Base-by-base conservation (phyloP, 2,888 invertebrate species). In the Dinocampus coccinellae region DNA sequence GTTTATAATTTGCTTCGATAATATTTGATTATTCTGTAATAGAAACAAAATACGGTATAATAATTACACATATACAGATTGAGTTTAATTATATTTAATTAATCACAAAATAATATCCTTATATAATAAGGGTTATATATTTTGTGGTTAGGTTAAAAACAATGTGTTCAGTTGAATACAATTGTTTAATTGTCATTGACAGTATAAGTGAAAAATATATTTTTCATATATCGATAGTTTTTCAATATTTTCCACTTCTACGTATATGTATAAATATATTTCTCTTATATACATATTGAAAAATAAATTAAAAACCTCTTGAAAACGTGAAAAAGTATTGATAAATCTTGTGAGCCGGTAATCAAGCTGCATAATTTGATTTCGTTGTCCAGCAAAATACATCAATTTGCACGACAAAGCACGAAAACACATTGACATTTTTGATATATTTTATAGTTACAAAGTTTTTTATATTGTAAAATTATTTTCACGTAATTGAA, bases 361-460 rank as follows among this genome's bases (percentile, higher is more conserved):
- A 80, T 89, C 85, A 77, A 90, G 84, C 78, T 89, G 90, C 82
- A 88, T 89, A 72, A 89, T 85, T 84, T 89, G 90, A 83, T 85
- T 90, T 86, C 90, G 89, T 29, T 90, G 89, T 68, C 89, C 88
- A 82, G 90, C 89, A 73, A 90, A 89, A 52, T 90, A 89, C 76
- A 89, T 85, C 78, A 91, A 86, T 88, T 90, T 90, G 79, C 88
- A 89, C n/a, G 91, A 89, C 75, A 91, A 84, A 53, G 89, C 88
- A 77, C 91, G 89, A 80, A 91, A 87, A 80, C 90, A 90, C 81
- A 89, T 89, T 80, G 91, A 90, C 91, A 91, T 91, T 82, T 85
- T 82, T 67, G 34, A 13, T 11, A 13, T 47, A 34, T 16, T 9
- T 13, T 42, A 13, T 13, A 26, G 33, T 47, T 60, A n/a, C 22